phyloP scores from a whole-genome alignment of 1,140 invertebrate species.

The Megalonaias nervosa region DNA sequence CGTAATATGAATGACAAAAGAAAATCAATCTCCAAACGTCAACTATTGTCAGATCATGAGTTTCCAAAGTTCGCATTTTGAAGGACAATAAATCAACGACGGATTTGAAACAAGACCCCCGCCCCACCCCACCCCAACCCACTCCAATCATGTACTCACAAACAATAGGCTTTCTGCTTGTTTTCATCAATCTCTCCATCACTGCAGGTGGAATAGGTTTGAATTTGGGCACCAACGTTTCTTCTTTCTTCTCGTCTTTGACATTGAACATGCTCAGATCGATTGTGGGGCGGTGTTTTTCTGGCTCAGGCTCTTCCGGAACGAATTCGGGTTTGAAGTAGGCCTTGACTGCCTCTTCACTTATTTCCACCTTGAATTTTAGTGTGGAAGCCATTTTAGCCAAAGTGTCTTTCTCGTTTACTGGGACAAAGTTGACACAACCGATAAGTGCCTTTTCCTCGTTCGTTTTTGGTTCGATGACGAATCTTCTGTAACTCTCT shows the following conservation, averaged over 20 bases:
- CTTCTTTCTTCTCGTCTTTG: constrained; percentile 38
- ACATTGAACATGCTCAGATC: constrained; percentile 34
- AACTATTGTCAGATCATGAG: no score
- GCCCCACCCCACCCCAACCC: no score
- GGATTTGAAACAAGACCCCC: no score
- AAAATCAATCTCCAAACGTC: no score
- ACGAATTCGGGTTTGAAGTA: constrained; percentile 56
- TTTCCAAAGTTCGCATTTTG: no score
- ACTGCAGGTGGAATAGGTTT: constrained; percentile 43
- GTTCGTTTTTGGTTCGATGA: constrained; percentile 54
- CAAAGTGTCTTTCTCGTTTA: constrained; percentile 40
- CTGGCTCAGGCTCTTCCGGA: constrained; percentile 53
- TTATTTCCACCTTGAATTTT: constrained; percentile 48
- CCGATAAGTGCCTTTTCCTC: constrained; percentile 51
- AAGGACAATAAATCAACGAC: no score
- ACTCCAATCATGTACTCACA: constrained; percentile 37
- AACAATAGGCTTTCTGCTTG: constrained; percentile 48
- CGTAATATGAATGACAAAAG: no score
- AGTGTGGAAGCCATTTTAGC: constrained; percentile 45
- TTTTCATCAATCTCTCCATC: constrained; percentile 51
- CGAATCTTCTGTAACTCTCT: constrained; percentile 60
- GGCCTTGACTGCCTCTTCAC: constrained; percentile 50
- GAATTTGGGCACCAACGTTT: constrained; percentile 37
- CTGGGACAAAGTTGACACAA: constrained; percentile 48
- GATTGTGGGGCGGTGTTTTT: constrained; percentile 48